Conservation (phyloP, 2,113 vertebrate species). For the Solenodon paradoxus region DNA sequence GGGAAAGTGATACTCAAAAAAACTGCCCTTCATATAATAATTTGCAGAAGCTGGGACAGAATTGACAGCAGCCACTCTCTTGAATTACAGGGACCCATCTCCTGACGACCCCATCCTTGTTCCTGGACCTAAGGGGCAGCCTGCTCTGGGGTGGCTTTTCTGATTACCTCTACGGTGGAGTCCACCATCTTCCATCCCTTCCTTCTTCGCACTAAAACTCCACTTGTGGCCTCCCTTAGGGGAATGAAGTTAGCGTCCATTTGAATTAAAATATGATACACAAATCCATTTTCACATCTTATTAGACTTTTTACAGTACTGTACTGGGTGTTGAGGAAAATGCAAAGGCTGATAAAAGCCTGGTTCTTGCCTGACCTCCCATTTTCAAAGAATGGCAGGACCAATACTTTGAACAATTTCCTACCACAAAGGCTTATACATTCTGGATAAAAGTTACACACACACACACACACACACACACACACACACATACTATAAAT, state of each 20-base stretch:
- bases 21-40: background rate
- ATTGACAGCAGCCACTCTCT: background rate
- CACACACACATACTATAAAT: background rate
- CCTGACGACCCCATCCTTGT: background rate
- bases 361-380: background rate
- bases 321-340: background rate
- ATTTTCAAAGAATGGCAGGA: background rate
- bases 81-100: background rate
- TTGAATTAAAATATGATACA: background rate
- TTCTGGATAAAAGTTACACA: constrained; percentile 7
- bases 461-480: background rate
- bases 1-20: background rate
- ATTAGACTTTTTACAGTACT: background rate
- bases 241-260: background rate
- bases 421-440: background rate
- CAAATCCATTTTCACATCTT: background rate
- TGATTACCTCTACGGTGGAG: background rate
- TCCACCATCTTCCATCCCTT: background rate
- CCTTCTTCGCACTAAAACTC: background rate
- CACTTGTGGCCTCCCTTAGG: background rate
- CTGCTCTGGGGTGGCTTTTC: background rate
- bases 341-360: background rate
- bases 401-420: background rate
- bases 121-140: too few relatives aligned
- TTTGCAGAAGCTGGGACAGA: background rate